Conservation (phyloP, 2,113 vertebrate species). For the Camarhynchus parvulus region DNA sequence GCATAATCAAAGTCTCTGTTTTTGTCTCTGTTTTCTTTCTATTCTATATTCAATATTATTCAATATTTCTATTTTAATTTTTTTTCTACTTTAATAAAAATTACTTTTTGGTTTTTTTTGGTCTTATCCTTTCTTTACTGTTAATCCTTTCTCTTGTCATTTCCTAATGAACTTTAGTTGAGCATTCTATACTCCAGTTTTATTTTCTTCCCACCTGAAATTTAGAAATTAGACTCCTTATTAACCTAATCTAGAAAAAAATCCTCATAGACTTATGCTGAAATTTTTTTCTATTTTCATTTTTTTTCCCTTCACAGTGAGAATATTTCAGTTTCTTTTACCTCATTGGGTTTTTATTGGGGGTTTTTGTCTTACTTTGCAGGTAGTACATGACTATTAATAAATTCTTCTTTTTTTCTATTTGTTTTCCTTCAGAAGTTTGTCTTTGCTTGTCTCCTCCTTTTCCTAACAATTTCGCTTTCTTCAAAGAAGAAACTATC, state of each 20-base stretch:
- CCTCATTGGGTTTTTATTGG: background rate
- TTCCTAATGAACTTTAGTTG: background rate
- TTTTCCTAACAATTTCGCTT: background rate
- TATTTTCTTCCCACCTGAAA: background rate
- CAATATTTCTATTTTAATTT: background rate
- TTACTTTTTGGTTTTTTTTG: background rate
- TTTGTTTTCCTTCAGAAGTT: background rate
- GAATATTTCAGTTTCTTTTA: background rate
- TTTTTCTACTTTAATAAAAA: background rate
- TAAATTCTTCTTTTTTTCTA: background rate
- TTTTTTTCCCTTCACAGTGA: background rate
- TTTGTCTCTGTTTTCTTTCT: background rate
- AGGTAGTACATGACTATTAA: background rate
- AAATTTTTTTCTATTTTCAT: background rate
- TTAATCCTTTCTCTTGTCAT: background rate
- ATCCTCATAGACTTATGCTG: background rate
- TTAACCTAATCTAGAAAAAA: background rate
- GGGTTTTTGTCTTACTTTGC: background rate
- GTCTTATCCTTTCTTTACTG: background rate
- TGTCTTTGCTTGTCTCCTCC: background rate
- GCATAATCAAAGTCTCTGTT: background rate
- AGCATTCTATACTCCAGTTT: background rate
- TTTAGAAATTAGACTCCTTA: background rate
- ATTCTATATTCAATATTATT: background rate
- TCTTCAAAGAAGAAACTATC: too few species aligned